A percentile compares a stretch with the other conserved stretches of the same genome.
Evolutionary conservation across 1,140 invertebrate genomes (phyloP).

Genomic region (Drosophila kanapiae): DNA sequence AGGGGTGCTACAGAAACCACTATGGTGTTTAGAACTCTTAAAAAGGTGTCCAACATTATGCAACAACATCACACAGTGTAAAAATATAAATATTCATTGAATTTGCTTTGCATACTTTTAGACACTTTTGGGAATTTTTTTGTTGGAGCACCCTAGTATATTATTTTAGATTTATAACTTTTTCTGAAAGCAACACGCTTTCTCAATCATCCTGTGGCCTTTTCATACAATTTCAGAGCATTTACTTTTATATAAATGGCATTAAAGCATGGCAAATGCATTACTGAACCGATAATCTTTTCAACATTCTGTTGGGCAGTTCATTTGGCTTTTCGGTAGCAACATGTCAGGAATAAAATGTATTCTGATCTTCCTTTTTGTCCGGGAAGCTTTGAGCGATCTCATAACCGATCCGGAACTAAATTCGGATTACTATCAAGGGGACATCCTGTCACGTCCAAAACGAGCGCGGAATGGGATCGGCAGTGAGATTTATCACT

Average conservation of each 20-base stretch:
- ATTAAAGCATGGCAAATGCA: conserved; percentile 9
- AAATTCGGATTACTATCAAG: conserved; percentile 23
- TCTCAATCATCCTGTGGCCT: too few relatives aligned
- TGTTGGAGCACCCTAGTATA: too few relatives aligned
- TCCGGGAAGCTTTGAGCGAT: background rate
- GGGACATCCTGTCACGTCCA: conserved; percentile 27
- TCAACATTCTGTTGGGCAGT: background rate
- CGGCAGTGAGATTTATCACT: conserved; percentile 86
- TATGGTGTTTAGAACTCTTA: too few relatives aligned
- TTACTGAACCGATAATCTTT: background rate
- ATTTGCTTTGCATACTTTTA: too few relatives aligned
- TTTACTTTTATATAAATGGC: too few relatives aligned
- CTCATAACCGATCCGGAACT: conserved; percentile 35
- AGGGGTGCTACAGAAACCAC: too few relatives aligned
- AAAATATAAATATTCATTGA: too few relatives aligned
- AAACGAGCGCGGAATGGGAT: conserved; percentile 86
- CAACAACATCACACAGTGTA: too few relatives aligned
- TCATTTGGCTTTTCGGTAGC: background rate
- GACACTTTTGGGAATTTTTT: too few relatives aligned
- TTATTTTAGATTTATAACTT: background rate
- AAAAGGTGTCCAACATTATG: too few relatives aligned
- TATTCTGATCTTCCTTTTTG: background rate
- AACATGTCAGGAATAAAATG: background rate
- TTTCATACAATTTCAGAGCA: too few relatives aligned
- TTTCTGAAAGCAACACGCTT: background rate